These are phyloP conservation scores for Pseudobourletiella spinata DNA, from an alignment of 1,140 invertebrate species.

Conservation along the genomic window DNA sequence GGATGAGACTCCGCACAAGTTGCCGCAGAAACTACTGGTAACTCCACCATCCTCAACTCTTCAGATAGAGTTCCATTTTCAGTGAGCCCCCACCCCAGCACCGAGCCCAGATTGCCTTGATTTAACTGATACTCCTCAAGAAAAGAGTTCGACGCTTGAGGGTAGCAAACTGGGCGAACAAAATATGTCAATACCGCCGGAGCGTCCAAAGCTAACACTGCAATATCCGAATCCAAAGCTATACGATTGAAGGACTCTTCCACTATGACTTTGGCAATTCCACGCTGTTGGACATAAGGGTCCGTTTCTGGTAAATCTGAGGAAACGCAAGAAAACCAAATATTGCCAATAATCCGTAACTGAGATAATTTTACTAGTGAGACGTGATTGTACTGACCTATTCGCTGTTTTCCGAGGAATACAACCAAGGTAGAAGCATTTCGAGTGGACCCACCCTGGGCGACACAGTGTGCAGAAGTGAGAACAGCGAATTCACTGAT, in stretches of 20 bases:
- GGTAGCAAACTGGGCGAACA: conserved; percentile 35
- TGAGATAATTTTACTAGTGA: not conserved
- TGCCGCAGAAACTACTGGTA: conserved; percentile 29
- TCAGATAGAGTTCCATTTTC: conserved; percentile 27
- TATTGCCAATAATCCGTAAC: not conserved
- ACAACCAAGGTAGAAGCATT: conserved; percentile 20
- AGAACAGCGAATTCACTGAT: conserved; percentile 30
- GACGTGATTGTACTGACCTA: conserved; percentile 9
- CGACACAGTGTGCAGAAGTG: conserved; percentile 31
- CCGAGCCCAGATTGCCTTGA: not conserved
- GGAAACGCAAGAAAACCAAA: not conserved
- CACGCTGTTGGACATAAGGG: conserved; percentile 26
- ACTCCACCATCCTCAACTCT: conserved; percentile 23
- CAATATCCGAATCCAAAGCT: conserved; percentile 34
- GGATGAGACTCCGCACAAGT: conserved; percentile 30
- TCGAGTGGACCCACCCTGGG: conserved; percentile 13
- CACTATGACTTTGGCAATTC: conserved; percentile 27
- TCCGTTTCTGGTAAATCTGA: conserved; percentile 27
- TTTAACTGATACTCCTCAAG: conserved; percentile 17
- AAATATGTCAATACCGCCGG: conserved; percentile 28
- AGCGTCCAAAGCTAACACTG: conserved; percentile 25
- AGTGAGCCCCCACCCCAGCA: conserved; percentile 26
- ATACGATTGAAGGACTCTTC: conserved; percentile 33
- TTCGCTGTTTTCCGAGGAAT: conserved; percentile 31
- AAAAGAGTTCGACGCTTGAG: conserved; percentile 31